Percentiles rank a stretch among this genome's conserved stretches.
Conservation (phyloP, 2,113 vertebrate genomes). For the Pachypanchax playfairii region DNA sequence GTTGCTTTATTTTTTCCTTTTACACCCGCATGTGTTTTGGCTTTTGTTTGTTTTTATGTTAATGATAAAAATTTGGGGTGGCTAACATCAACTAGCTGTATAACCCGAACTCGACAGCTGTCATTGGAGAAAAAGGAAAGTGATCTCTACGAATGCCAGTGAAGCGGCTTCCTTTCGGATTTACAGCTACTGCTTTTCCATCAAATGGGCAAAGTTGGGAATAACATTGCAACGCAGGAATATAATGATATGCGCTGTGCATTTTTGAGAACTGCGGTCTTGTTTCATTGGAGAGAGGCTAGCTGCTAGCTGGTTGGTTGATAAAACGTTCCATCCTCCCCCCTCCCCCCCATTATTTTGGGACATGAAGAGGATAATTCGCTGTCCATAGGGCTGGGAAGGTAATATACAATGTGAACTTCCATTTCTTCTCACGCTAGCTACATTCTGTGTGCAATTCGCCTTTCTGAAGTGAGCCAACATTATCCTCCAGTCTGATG, state of each 20-base stretch:
- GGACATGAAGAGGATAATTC: conserved; percentile 84
- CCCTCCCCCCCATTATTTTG: conserved; percentile 72
- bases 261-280: conserved; percentile 74
- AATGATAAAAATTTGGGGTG: conserved; percentile 69
- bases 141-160: conserved; percentile 68
- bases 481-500: conserved; percentile 59
- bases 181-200: conserved; percentile 54
- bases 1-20: neutral
- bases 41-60: conserved; percentile 23
- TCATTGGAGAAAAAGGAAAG: conserved; percentile 82
- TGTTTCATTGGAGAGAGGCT: conserved; percentile 74
- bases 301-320: conserved; percentile 73
- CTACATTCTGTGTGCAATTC: conserved; percentile 7
- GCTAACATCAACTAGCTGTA: conserved; percentile 76
- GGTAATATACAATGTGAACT: conserved; percentile 59
- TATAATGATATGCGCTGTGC: conserved; percentile 68
- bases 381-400: conserved; percentile 79
- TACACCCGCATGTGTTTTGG: conserved; percentile 36
- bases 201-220: conserved; percentile 78
- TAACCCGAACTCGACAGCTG: conserved; percentile 79
- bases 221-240: conserved; percentile 70
- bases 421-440: neutral
- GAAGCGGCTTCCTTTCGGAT: conserved; percentile 67
- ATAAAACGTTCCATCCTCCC: conserved; percentile 74
- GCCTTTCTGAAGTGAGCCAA: conserved; percentile 36